Evolutionary conservation across 1,140 invertebrate species (phyloP), one percentile per base, ranked within the genome.

Genomic region (Battus philenor): DNA sequence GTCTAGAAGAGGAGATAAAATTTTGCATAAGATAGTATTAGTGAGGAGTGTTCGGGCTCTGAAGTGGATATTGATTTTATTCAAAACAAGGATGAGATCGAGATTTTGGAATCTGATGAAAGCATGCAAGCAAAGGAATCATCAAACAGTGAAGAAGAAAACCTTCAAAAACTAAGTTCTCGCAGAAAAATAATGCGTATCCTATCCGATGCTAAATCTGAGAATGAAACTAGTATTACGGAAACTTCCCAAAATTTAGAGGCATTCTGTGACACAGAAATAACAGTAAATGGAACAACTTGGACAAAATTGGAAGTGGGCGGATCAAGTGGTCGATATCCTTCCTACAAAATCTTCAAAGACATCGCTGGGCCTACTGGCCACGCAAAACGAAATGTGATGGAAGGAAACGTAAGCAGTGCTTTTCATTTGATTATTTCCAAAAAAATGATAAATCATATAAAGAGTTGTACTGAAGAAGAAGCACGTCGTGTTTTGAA

Each of bases 41-140:
- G 32, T 34, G 32, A 34, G 32, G 12, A 34, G 32, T 34, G 32
- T 34, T 34, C 32, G 32, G 32, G 32, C 32, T 34, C 32, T 34
- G 32, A 34, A 34, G 32, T 15, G 32, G 32, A 34, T 34, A 34
- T 34, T 34, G 32, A 34, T n/a, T n/a, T n/a, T n/a, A n/a, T n/a
- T n/a, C n/a, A n/a, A n/a, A n/a, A n/a, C n/a, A n/a, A n/a, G n/a
- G 32, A 34, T 34, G 32, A 34, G 32, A 34, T 34, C 32, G 32
- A 34, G 32, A 34, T 34, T 34, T 34, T 34, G 32, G 32, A 15
- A 34, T 34, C 32, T 34, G 32, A 34, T 34, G 32, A 34, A 34
- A 34, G 32, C 17, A 34, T 34, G 32, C 32, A 34, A 34, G 32
- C 32, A 34, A 15, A 15, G 29, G 29, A 31, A 31, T 31, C 29